These are phyloP conservation scores for Danionella cerebrum DNA, from an alignment of 2,113 vertebrate genomes.

Conservation along the genomic window DNA sequence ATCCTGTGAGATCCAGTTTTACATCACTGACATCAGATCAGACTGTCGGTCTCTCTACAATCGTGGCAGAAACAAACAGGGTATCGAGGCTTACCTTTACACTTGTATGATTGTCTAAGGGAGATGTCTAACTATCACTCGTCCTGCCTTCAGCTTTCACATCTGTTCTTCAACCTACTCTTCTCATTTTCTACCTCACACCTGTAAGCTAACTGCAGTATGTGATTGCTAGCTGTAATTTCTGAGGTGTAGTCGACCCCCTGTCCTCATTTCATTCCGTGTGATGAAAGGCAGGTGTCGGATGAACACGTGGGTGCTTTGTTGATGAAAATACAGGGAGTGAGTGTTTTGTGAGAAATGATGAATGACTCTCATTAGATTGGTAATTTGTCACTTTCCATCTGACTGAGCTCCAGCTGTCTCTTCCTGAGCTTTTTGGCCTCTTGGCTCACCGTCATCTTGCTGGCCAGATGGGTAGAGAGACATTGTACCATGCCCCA, in stretches of 20 bases:
- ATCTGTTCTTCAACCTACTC: not conserved
- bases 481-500: constrained; percentile 42
- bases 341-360: constrained; percentile 49
- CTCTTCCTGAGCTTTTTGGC: constrained; percentile 61
- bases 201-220: constrained; percentile 12
- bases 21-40: not conserved
- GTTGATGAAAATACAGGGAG: constrained; percentile 28
- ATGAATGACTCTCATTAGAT: constrained; percentile 75
- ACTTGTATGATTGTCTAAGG: too few species aligned
- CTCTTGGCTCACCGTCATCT: constrained; percentile 37
- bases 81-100: too few species aligned
- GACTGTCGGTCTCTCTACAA: not conserved
- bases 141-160: too few species aligned
- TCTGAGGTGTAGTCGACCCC: not conserved
- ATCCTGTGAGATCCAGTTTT: constrained; percentile 4
- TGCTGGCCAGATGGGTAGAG: constrained; percentile 68
- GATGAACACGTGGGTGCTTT: constrained; percentile 3
- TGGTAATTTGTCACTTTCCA: constrained; percentile 77
- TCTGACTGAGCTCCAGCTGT: constrained; percentile 76
- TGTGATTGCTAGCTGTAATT: constrained; percentile 10
- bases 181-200: constrained; percentile 29
- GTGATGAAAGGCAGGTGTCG: constrained; percentile 28
- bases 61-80: not conserved
- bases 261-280: not conserved
- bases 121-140: too few species aligned